These are phyloP conservation scores for Malacoctenus gilli DNA, from an alignment of 2,797 vertebrate genomes.

Conservation along the genomic window DNA sequence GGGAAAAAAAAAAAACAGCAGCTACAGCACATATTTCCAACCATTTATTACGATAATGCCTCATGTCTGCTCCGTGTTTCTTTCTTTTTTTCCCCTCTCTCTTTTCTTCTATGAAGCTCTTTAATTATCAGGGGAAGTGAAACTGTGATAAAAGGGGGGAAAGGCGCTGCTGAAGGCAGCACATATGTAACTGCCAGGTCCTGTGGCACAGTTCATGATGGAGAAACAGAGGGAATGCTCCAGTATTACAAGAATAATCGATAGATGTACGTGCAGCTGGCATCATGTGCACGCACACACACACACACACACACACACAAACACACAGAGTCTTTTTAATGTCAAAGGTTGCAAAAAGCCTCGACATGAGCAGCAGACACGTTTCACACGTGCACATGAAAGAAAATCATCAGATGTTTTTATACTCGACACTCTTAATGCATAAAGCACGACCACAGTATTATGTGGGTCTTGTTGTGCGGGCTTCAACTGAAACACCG, in stretches of 20 bases:
- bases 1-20: slow-evolving; percentile 46
- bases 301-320: too few species aligned
- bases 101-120: slow-evolving; percentile 42
- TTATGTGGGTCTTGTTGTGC: slow-evolving; percentile 1
- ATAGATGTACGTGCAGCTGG: slow-evolving; percentile 6
- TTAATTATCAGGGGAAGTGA: slow-evolving; percentile 47
- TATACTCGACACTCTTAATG: not conserved
- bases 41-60: slow-evolving; percentile 52
- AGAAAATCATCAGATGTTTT: not conserved
- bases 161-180: slow-evolving; percentile 24
- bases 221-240: slow-evolving; percentile 20
- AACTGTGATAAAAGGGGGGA: slow-evolving; percentile 27
- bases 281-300: slow-evolving; percentile 8
- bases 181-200: slow-evolving; percentile 36
- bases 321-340: too few species aligned
- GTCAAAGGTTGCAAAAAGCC: too few species aligned
- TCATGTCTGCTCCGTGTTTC: slow-evolving; percentile 30
- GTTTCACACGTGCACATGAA: not conserved
- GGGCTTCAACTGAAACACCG: not conserved
- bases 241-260: slow-evolving; percentile 6
- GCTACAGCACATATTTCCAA: slow-evolving; percentile 39
- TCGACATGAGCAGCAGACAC: too few species aligned
- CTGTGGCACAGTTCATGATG: slow-evolving; percentile 39
- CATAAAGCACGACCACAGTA: too few species aligned
- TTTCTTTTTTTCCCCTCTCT: too few species aligned